Evolutionary conservation across 1,140 invertebrate species (phyloP), one percentile per base, ranked within the genome.

Genomic region (Orchesella cincta): DNA sequence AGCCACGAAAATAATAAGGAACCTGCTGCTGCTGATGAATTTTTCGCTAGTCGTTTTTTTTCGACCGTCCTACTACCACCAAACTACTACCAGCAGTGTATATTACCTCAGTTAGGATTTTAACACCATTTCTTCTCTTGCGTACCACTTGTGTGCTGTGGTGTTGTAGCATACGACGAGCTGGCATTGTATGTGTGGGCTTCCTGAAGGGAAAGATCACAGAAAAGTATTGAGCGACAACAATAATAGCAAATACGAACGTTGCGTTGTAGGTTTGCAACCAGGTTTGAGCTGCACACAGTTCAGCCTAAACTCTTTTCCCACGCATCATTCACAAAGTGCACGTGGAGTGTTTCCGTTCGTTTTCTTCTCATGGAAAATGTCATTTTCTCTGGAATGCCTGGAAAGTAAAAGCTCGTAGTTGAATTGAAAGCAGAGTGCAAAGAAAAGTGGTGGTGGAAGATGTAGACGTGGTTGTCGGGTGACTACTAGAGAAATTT

Each of bases 301-400:
- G n/a, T n/a, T n/a, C n/a, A 46, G 20, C 39, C 39, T 46, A 67
- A 8, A 67, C 26, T 33, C 31, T 33, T 67, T 67, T 67, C 62
- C 62, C 62, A 67, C 62, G 62, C 62, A 67, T 31, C 62, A 67
- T 67, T 67, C 62, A 31, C 62, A 8, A 67, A 67, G 62, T 67
- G 62, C 62, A 67, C 62, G 62, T 67, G 62, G 62, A 67, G 26
- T 67, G 62, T 67, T 67, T 67, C 62, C 62, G 62, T 67, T 67
- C 62, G 8, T 29, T 67, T 67, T 67, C 31, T 23, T 67, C 12
- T 67, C 31, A 67, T 29, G 62, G 12, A 67, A 62, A 62, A 67
- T 26, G 54, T 57, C 14, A 3, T 57, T n/a, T n/a, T n/a, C n/a
- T n/a, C n/a, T n/a, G n/a, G n/a, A n/a, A n/a, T n/a, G n/a, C n/a